These are phyloP conservation scores for Pandemis corylana DNA, from an alignment of 2,888 invertebrate species.

Conservation along the genomic window DNA sequence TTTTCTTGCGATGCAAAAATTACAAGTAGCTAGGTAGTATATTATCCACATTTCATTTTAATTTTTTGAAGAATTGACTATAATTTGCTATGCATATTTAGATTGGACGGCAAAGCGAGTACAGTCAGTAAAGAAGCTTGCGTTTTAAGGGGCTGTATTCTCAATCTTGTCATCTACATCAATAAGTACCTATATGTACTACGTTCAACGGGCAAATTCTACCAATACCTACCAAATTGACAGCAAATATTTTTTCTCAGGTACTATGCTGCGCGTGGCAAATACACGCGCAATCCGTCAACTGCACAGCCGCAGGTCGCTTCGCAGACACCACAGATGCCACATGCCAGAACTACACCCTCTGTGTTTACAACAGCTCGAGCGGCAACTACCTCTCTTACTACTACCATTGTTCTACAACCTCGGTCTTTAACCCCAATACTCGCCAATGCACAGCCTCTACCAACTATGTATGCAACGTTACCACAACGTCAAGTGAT, in stretches of 20 bases:
- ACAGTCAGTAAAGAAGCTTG: background rate
- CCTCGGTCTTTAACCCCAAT: slow-evolving; percentile 58
- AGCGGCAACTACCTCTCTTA: slow-evolving; percentile 60
- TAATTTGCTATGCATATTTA: too few relatives aligned
- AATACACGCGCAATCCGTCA: slow-evolving; percentile 56
- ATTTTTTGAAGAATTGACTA: too few relatives aligned
- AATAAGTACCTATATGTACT: too few relatives aligned
- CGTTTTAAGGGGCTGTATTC: too few relatives aligned
- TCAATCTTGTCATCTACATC: too few relatives aligned
- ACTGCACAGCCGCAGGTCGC: slow-evolving; percentile 64
- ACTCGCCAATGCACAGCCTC: slow-evolving; percentile 47
- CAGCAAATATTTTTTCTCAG: slow-evolving; percentile 41
- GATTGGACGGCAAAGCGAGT: background rate
- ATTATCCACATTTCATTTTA: too few relatives aligned
- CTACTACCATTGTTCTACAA: slow-evolving; percentile 72
- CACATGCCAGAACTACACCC: slow-evolving; percentile 73
- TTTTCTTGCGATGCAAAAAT: too few relatives aligned
- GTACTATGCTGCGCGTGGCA: slow-evolving; percentile 51
- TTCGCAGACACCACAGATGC: slow-evolving; percentile 69
- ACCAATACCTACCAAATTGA: too few relatives aligned
- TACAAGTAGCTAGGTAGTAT: too few relatives aligned
- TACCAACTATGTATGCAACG: slow-evolving; percentile 43
- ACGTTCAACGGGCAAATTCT: too few relatives aligned
- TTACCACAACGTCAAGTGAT: slow-evolving; percentile 15
- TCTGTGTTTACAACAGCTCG: slow-evolving; percentile 62